Evolutionary conservation across 2,113 vertebrate species (phyloP), one percentile per base, ranked within the genome.

Genomic region (Felis chaus): DNA sequence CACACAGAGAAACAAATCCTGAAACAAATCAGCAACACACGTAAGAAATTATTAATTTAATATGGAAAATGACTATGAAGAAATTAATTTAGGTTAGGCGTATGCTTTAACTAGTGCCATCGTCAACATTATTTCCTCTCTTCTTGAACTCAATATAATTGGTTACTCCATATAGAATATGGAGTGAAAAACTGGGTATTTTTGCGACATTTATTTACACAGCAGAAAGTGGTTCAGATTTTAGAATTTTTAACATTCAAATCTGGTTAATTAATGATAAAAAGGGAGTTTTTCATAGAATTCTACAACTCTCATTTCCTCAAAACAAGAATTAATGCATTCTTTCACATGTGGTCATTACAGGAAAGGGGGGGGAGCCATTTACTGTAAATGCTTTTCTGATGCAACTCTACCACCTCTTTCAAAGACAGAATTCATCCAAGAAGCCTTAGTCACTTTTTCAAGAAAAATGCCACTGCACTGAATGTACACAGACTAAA

Each of bases 381-480:
- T 95, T 98, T 98, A 98, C 98, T 97, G 97, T 98, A 97, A 98
- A 96, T 92, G 98, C 33, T n/a, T 97, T 96, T 97, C 15, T 97
- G 98, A 98, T 98, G 98, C 96, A 98, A 98, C 97, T 98, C 98
- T 97, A 94, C 95, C 88, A 82, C 98, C 98, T 98, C 98, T 98
- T 97, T 98, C 97, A 98, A 98, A 98, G 97, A 95, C 2, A 27
- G 86, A 96, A 33, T 97, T 98, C 98, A 98, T 98, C 98, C 97
- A 98, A 99, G 98, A 98, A 97, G 98, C 12, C 98, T 98, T 98
- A 99, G 98, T 99, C 98, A 99, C 94, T 96, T 96, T 73, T 96
- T 96, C 81, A 88, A 98, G 97, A 96, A 98, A 98, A 98, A 98
- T 98, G 97, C 98, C 97, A 98, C 98, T 87, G 96, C 87, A 93